phyloP scores from a whole-genome alignment of 2,888 invertebrate species.

The Ecdyonurus torrentis region DNA sequence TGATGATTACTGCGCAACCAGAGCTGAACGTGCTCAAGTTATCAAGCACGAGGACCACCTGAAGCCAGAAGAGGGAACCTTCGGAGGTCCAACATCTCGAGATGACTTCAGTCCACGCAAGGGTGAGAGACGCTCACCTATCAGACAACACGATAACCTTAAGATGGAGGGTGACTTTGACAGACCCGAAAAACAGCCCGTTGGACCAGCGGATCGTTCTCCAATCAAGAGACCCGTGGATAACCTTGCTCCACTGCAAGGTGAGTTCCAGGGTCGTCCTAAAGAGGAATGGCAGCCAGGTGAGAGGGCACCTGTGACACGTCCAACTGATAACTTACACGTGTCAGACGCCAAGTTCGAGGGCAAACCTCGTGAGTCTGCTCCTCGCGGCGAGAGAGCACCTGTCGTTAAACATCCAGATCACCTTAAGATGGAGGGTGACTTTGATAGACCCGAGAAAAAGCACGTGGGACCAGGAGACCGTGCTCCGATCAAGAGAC shows the following conservation, averaged over 20 bases:
- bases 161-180: slow-evolving; percentile 17
- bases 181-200: slow-evolving; percentile 19
- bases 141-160: slow-evolving; percentile 17
- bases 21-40: slow-evolving; percentile 14
- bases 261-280: slow-evolving; percentile 27
- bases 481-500: slow-evolving; percentile 24
- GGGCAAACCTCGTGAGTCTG: slow-evolving; percentile 23
- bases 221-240: slow-evolving; percentile 23
- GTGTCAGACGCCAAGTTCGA: slow-evolving; percentile 21
- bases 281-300: slow-evolving; percentile 17
- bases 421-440: slow-evolving; percentile 25
- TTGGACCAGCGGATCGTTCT: neutral
- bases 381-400: slow-evolving; percentile 20
- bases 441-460: slow-evolving; percentile 16
- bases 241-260: slow-evolving; percentile 25
- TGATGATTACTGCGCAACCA: slow-evolving; percentile 9
- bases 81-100: no score
- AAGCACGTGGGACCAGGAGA: slow-evolving; percentile 19
- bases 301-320: slow-evolving; percentile 15
- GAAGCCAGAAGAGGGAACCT: no score
- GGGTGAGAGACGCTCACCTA: no score
- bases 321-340: slow-evolving; percentile 23
- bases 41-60: no score
- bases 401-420: slow-evolving; percentile 22
- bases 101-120: no score